Base-by-base conservation (phyloP, 2,888 invertebrate species). In the Drosophila colorata region DNA sequence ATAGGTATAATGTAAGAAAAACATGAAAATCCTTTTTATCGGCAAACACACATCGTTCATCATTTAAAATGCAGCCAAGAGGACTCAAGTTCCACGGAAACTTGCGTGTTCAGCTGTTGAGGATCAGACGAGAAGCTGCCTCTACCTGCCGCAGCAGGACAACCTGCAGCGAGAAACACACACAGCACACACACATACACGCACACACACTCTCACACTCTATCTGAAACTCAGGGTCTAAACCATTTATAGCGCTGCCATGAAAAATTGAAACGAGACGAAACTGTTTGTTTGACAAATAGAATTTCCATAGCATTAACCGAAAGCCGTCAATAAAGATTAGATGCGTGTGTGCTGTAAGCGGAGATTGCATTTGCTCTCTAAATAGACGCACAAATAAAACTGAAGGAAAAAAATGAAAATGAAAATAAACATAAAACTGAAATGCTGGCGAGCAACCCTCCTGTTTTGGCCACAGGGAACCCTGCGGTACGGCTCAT, bases 271-370 rank as follows among this genome's bases (percentile, higher is more conserved):
- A 52, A 71, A 61, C 58, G 63, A 56, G 69, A 55, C 58, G 72
- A 67, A 85, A 87, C 79, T 77, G 87, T 87, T 87, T 83, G 78
- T 83, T 83, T 85, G 82, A 83, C 86, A 87, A 84, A 87, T 75
- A 85, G 60, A 84, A 87, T 74, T 82, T 67, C 51, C 74, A 65
- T 60, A 68, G 63, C 60, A 58, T 55, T 63, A 77, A 23, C 43
- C 47, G 61, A 71, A 60, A 65, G 46, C 65, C 75, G 73, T 86
- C 86, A 83, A 82, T 82, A 86, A 85, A 84, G 83, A 84, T 87
- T 84, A 87, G 80, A 75, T 23, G 14, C 35, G 16, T 43, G 31
- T 46, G 57, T 70, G 68, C 60, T 55, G 74, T 66, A 74, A 79
- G 58, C 81, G 73, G 73, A 83, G 83, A 84, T 87, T 87, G 67